Conservation (phyloP, 2,113 vertebrate genomes). For the Megaleporinus macrocephalus region DNA sequence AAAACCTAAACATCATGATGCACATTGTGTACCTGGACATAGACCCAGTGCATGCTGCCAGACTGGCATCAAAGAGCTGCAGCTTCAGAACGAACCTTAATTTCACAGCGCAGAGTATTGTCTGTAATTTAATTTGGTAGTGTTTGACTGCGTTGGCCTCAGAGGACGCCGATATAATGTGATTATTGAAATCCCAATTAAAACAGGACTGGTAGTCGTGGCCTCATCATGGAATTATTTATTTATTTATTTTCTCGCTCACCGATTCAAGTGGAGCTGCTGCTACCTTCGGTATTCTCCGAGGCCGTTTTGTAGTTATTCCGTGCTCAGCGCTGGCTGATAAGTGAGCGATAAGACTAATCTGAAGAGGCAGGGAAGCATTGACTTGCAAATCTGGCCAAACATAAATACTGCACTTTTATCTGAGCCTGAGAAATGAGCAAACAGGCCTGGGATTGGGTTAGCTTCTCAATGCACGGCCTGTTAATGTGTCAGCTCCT, state of each 20-base stretch:
- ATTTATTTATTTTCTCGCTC: background rate
- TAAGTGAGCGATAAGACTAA: conserved; percentile 53
- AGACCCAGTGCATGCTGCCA: conserved; percentile 18
- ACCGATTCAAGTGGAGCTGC: background rate
- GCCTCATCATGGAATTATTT: conserved; percentile 9
- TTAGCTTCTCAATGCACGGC: conserved; percentile 18
- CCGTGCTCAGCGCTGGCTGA: conserved; percentile 16
- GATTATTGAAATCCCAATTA: conserved; percentile 38
- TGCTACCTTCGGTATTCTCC: background rate
- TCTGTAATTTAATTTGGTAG: conserved; percentile 31
- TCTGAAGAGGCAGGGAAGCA: conserved; percentile 47
- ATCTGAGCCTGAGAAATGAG: conserved; percentile 37
- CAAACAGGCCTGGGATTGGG: conserved; percentile 30
- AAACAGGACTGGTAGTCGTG: conserved; percentile 4
- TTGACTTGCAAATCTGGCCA: conserved; percentile 54
- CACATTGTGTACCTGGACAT: background rate
- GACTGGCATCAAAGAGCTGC: conserved; percentile 30
- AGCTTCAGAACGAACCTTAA: conserved; percentile 24
- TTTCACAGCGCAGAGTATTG: background rate
- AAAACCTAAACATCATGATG: no score
- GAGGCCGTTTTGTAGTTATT: conserved; percentile 38
- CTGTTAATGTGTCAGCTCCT: conserved; percentile 2
- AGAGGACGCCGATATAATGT: conserved; percentile 13
- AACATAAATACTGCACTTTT: conserved; percentile 53
- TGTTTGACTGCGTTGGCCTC: background rate